Conservation (phyloP, 2,888 invertebrate genomes). For the Hybos culiciformis region DNA sequence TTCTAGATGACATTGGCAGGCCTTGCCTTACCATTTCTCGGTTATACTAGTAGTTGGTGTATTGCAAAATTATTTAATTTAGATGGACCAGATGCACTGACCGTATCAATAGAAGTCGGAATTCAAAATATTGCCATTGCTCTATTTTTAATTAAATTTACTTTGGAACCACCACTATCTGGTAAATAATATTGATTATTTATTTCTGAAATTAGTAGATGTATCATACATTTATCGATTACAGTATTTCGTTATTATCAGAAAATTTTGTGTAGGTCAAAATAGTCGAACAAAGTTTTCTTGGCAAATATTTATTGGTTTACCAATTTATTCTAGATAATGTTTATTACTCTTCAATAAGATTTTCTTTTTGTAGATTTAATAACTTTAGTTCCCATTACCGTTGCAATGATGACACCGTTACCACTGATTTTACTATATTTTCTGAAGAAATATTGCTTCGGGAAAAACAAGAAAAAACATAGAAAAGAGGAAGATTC, state of each 20-base stretch:
- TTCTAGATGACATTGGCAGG: slow-evolving; percentile 65
- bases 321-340: too few relatives aligned
- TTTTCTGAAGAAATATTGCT: slow-evolving; percentile 39
- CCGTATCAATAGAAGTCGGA: slow-evolving; percentile 85
- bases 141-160: slow-evolving; percentile 71
- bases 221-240: too few relatives aligned
- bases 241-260: too few relatives aligned
- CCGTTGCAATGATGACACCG: slow-evolving; percentile 89
- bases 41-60: slow-evolving; percentile 56
- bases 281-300: slow-evolving; percentile 86
- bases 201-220: too few relatives aligned
- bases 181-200: too few relatives aligned
- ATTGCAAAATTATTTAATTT: slow-evolving; percentile 48
- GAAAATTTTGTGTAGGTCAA: too few relatives aligned
- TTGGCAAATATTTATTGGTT: slow-evolving; percentile 62
- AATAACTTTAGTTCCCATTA: slow-evolving; percentile 80
- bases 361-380: too few relatives aligned
- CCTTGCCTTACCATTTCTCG: slow-evolving; percentile 67
- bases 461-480: too few relatives aligned
- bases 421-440: slow-evolving; percentile 56
- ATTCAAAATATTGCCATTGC: slow-evolving; percentile 87
- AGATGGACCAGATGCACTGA: slow-evolving; percentile 53
- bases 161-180: slow-evolving; percentile 73
- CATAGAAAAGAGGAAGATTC: too few relatives aligned
- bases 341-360: too few relatives aligned